A percentile compares a stretch with the other conserved stretches of the same genome.
Evolutionary conservation across 1,140 invertebrate species (phyloP).

Genomic region (Piezodorus guildinii): DNA sequence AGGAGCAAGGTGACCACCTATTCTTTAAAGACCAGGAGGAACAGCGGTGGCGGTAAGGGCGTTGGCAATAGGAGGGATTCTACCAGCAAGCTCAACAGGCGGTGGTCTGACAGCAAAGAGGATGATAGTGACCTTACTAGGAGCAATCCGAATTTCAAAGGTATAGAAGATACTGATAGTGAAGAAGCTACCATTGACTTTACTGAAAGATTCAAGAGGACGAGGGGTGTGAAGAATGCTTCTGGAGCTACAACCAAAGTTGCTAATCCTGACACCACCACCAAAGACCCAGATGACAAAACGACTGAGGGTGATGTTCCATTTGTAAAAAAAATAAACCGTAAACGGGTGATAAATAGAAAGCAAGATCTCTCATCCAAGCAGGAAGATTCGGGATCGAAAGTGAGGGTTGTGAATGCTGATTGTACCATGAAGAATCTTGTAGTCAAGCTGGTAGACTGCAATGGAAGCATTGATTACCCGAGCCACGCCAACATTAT

Average conservation of each 20-base stretch:
- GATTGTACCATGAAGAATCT: too few relatives aligned
- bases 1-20: background rate
- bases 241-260: background rate
- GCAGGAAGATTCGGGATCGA: too few relatives aligned
- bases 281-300: background rate
- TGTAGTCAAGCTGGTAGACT: too few relatives aligned
- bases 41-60: too few relatives aligned
- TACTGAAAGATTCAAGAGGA: background rate
- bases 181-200: background rate
- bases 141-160: background rate
- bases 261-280: background rate
- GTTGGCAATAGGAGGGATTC: too few relatives aligned
- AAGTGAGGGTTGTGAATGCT: too few relatives aligned
- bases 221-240: background rate
- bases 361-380: background rate
- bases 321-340: background rate
- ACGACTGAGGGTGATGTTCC: background rate
- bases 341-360: background rate
- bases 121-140: background rate
- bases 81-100: too few relatives aligned
- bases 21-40: too few relatives aligned
- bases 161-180: constrained; percentile 1
- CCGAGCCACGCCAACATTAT: too few relatives aligned
- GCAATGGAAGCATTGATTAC: too few relatives aligned
- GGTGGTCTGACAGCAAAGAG: background rate